Conservation (phyloP, 2,797 vertebrate genomes). For the Sciurus carolinensis region DNA sequence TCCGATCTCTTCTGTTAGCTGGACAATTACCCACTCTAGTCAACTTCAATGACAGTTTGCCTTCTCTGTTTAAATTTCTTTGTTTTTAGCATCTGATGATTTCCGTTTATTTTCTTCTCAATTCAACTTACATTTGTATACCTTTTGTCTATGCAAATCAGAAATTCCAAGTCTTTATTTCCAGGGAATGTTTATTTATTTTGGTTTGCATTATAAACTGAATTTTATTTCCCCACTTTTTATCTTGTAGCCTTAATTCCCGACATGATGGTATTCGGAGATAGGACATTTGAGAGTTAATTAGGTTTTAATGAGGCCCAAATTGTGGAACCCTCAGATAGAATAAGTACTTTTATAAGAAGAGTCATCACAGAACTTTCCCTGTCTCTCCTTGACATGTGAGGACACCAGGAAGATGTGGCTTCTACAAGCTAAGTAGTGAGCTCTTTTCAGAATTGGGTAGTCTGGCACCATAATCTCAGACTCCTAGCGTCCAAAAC, state of each 20-base stretch:
- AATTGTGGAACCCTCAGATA: neutral
- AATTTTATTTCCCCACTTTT: neutral
- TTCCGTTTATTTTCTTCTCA: neutral
- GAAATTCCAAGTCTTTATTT: neutral
- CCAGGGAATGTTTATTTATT: neutral
- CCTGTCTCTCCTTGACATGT: neutral
- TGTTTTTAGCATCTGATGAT: neutral
- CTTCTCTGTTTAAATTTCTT: neutral
- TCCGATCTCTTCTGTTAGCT: neutral
- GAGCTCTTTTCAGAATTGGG: neutral
- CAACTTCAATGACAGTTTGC: neutral
- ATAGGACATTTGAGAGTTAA: neutral
- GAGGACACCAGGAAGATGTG: neutral
- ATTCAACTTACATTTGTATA: neutral
- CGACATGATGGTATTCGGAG: neutral
- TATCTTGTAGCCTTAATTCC: neutral
- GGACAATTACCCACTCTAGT: neutral
- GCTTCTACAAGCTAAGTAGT: neutral
- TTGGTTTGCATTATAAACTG: neutral
- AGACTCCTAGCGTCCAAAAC: neutral
- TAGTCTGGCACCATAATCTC: neutral
- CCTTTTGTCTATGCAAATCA: conserved; percentile 26
- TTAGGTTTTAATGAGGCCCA: neutral
- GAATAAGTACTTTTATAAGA: neutral
- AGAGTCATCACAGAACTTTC: neutral